phyloP scores from a whole-genome alignment of 2,797 vertebrate genomes.

The Sebastes kiyomatsui region DNA sequence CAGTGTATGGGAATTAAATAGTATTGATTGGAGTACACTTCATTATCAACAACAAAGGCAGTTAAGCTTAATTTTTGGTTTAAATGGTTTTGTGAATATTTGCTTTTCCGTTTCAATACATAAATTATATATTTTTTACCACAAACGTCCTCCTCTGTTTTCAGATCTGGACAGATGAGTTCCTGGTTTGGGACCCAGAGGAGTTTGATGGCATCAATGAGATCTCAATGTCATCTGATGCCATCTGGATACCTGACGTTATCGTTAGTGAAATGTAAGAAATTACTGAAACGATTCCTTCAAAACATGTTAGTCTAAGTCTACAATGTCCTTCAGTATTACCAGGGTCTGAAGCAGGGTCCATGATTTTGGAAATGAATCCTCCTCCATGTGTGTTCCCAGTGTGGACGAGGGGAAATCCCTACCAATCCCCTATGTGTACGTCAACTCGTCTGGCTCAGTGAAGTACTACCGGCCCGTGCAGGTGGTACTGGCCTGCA shows the following conservation, averaged over 20 bases:
- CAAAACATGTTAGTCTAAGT: not conserved
- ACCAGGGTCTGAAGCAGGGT: not conserved
- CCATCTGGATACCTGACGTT: slow-evolving; percentile 90
- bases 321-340: not conserved
- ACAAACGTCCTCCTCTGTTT: not conserved
- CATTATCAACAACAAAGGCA: not conserved
- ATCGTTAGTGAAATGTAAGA: slow-evolving; percentile 89
- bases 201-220: slow-evolving; percentile 89
- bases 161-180: slow-evolving; percentile 91
- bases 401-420: slow-evolving; percentile 86
- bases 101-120: not conserved
- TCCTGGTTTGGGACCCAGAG: slow-evolving; percentile 90
- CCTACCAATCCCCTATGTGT: slow-evolving; percentile 84
- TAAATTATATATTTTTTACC: not conserved
- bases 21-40: not conserved
- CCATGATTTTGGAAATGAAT: no score
- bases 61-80: not conserved
- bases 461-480: slow-evolving; percentile 88
- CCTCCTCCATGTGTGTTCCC: slow-evolving; percentile 22
- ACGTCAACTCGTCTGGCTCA: slow-evolving; percentile 87
- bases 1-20: not conserved
- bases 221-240: slow-evolving; percentile 86
- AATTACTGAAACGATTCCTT: not conserved
- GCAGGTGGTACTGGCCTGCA: slow-evolving; percentile 87
- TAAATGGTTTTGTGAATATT: not conserved